Conservation (phyloP, 2,888 invertebrate genomes). For the Protula sp. region DNA sequence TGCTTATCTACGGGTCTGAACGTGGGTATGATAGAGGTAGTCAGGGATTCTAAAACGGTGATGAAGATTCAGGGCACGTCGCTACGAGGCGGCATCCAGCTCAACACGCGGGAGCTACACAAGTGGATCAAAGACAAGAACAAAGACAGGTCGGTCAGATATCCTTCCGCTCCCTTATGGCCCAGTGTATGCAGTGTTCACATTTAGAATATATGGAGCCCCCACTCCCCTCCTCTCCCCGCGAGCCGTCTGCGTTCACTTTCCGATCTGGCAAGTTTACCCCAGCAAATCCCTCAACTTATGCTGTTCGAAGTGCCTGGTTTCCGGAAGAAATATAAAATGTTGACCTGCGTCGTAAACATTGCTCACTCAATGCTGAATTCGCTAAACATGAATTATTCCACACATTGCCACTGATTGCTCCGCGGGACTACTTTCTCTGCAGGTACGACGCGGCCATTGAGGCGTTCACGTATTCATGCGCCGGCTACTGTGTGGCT, state of each 20-base stretch:
- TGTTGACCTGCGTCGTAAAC: too few species aligned
- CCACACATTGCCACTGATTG: too few species aligned
- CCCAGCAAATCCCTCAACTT: too few species aligned
- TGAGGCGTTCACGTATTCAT: constrained; percentile 60
- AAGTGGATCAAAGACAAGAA: constrained; percentile 58
- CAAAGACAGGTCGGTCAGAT: constrained; percentile 44
- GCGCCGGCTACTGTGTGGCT: constrained; percentile 63
- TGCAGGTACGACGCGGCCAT: constrained; percentile 59
- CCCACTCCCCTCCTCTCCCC: not conserved
- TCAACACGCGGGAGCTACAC: constrained; percentile 57
- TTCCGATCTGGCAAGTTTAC: too few species aligned
- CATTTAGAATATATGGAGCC: too few species aligned
- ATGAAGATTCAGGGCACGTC: constrained; percentile 58
- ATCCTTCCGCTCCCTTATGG: constrained; percentile 17
- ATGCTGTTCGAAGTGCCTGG: too few species aligned
- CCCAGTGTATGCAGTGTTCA: not conserved
- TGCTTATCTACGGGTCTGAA: constrained; percentile 60
- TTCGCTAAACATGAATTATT: too few species aligned
- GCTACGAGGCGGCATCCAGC: constrained; percentile 56
- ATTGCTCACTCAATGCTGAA: too few species aligned
- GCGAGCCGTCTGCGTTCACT: not conserved
- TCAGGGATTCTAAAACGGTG: constrained; percentile 59
- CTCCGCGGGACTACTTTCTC: too few species aligned
- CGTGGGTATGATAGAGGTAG: constrained; percentile 59
- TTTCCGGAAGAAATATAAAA: too few species aligned